Percentiles rank a stretch among this genome's conserved stretches.
phyloP scores from a whole-genome alignment of 2,113 vertebrate genomes.

The Oceanodroma tethys region DNA sequence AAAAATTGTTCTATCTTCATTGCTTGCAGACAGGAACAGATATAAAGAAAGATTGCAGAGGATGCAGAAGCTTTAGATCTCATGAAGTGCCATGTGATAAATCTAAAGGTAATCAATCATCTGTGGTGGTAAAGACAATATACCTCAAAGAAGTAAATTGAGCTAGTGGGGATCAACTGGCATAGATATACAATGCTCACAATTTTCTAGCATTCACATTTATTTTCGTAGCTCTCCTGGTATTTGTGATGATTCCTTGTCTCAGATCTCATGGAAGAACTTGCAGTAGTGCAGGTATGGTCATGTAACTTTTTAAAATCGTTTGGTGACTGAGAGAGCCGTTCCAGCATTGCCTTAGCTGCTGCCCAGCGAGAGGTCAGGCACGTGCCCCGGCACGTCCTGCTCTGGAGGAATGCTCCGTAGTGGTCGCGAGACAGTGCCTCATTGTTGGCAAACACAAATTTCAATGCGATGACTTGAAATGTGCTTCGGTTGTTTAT shows the following conservation, averaged over 20 bases:
- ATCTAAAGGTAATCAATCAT: background rate
- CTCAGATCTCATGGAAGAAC: background rate
- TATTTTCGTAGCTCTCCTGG: background rate
- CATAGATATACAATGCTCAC: background rate
- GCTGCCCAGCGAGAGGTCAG: background rate
- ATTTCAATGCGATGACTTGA: background rate
- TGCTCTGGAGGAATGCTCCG: background rate
- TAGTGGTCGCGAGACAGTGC: accelerated
- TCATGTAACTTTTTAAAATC: background rate
- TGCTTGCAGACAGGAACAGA: background rate
- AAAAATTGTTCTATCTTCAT: background rate
- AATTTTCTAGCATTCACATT: background rate
- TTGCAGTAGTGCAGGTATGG: background rate
- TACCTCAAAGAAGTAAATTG: background rate
- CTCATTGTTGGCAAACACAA: background rate
- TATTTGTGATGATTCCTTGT: background rate
- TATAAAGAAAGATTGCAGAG: background rate
- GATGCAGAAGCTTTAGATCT: background rate
- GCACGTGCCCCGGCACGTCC: accelerated
- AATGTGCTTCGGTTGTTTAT: background rate
- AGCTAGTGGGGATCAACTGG: background rate
- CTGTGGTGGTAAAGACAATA: background rate
- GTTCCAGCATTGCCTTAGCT: background rate
- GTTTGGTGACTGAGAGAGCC: background rate
- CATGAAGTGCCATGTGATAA: background rate